phyloP scores from a whole-genome alignment of 2,888 invertebrate species.

The Theristus sp. region DNA sequence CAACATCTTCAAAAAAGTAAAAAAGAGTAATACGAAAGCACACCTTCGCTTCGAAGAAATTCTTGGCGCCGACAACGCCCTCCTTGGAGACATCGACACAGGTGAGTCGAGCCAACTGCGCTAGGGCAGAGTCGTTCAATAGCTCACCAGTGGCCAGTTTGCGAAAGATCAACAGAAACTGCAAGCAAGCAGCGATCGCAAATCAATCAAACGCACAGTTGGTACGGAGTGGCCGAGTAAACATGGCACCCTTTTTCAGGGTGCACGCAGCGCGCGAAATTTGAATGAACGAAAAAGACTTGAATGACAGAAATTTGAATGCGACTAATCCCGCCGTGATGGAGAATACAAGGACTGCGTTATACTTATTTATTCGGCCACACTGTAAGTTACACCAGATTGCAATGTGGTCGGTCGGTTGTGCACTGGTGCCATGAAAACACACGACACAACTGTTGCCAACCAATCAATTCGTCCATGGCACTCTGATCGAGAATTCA shows the following conservation, averaged over 20 bases:
- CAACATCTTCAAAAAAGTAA: not conserved
- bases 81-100: slow-evolving; percentile 84
- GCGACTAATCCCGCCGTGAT: too few relatives aligned
- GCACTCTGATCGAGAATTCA: too few relatives aligned
- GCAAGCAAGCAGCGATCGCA: too few relatives aligned
- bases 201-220: too few relatives aligned
- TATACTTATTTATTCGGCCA: not conserved
- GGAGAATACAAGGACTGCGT: too few relatives aligned
- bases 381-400: not conserved
- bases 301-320: too few relatives aligned
- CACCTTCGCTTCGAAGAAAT: slow-evolving; percentile 39
- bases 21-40: not conserved
- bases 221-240: too few relatives aligned
- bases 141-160: slow-evolving; percentile 82
- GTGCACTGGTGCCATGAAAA: not conserved
- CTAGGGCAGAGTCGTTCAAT: slow-evolving; percentile 62
- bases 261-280: too few relatives aligned
- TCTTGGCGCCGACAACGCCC: slow-evolving; percentile 79
- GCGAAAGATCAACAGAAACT: slow-evolving; percentile 47
- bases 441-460: too few relatives aligned
- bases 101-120: slow-evolving; percentile 61
- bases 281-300: too few relatives aligned
- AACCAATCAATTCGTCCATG: too few relatives aligned
- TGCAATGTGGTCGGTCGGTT: not conserved
- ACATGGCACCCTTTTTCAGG: too few relatives aligned